Percentiles rank a stretch among this genome's conserved stretches.
These are phyloP conservation scores for Pandion haliaetus DNA, from an alignment of 2,113 vertebrate species.

Conservation along the genomic window DNA sequence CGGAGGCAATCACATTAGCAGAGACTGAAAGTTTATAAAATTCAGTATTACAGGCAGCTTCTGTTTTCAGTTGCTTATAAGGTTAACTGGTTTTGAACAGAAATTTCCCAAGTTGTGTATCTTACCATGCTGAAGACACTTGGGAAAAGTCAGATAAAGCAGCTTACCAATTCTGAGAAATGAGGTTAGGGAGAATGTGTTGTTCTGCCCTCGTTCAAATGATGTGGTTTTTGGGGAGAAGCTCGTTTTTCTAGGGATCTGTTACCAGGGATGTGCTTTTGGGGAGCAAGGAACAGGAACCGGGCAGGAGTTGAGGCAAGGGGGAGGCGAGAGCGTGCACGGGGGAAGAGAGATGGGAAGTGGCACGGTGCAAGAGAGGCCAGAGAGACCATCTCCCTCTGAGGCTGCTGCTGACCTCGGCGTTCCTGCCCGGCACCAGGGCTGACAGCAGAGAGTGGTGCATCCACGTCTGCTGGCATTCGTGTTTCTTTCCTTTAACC, in stretches of 20 bases:
- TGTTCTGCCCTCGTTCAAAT: not conserved
- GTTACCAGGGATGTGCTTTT: not conserved
- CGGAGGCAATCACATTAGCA: not conserved
- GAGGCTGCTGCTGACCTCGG: rapidly evolving
- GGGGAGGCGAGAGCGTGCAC: rapidly evolving
- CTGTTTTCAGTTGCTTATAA: not conserved
- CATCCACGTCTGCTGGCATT: not conserved
- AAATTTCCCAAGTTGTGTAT: not conserved
- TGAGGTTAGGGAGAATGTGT: not conserved
- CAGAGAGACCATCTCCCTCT: not conserved
- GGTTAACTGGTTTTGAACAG: not conserved
- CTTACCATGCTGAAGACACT: not conserved
- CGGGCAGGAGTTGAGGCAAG: not conserved
- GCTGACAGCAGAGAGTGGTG: not conserved
- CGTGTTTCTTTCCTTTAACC: not conserved
- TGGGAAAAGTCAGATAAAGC: not conserved
- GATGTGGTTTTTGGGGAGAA: not conserved
- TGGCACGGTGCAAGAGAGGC: rapidly evolving
- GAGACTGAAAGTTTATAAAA: not conserved
- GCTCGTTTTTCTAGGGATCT: not conserved
- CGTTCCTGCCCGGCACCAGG: rapidly evolving
- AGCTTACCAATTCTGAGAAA: not conserved
- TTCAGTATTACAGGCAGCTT: not conserved
- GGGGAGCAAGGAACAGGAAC: not conserved
- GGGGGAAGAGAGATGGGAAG: not conserved